Evolutionary conservation across 2,888 invertebrate species (phyloP).

Genomic region (Tiphia femorata): DNA sequence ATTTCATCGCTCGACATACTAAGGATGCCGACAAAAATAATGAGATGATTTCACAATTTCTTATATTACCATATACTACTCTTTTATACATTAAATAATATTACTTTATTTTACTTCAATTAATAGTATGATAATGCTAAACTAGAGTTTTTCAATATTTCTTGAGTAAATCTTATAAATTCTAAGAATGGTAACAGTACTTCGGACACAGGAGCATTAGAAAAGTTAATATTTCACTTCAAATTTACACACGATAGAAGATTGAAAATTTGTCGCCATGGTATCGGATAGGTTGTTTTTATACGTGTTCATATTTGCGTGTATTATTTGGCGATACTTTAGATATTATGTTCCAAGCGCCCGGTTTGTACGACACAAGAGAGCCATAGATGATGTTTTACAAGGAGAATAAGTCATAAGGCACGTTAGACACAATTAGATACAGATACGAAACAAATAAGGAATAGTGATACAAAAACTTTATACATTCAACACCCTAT

Average conservation of each 20-base stretch:
- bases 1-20: slow-evolving; percentile 98
- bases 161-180: too few relatives aligned
- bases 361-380: slow-evolving; percentile 89
- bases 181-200: too few relatives aligned
- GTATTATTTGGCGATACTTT: slow-evolving; percentile 86
- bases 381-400: slow-evolving; percentile 68
- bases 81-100: not conserved
- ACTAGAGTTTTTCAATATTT: too few relatives aligned
- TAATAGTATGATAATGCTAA: slow-evolving; percentile 6
- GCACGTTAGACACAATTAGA: not conserved
- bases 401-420: slow-evolving; percentile 22
- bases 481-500: slow-evolving; percentile 13
- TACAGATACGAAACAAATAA: not conserved
- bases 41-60: slow-evolving; percentile 76
- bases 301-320: slow-evolving; percentile 96
- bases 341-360: slow-evolving; percentile 93
- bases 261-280: slow-evolving; percentile 99
- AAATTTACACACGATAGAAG: slow-evolving; percentile 88
- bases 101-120: not conserved
- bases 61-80: not conserved
- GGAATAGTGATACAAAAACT: slow-evolving; percentile 11
- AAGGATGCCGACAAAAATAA: slow-evolving; percentile 96
- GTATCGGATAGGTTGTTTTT: slow-evolving; percentile 96
- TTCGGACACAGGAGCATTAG: too few relatives aligned
- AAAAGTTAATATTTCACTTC: too few relatives aligned